A percentile compares a stretch with the other conserved stretches of the same genome.
These are phyloP conservation scores for Bryconaethiops microstoma DNA, from an alignment of 2,797 vertebrate species.

Conservation along the genomic window DNA sequence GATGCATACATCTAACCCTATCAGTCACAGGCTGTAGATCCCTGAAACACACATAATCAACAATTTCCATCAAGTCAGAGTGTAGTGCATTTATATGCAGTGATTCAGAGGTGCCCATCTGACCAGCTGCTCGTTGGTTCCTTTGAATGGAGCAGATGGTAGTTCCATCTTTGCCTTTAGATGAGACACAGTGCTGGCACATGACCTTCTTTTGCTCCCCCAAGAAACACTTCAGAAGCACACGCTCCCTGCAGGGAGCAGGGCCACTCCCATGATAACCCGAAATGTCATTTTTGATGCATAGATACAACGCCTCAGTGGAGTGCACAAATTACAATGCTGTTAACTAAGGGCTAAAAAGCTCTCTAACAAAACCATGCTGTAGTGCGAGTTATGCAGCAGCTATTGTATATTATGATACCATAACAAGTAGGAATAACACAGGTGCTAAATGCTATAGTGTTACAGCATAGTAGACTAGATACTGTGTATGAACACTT, in stretches of 20 bases:
- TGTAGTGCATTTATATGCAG: slow-evolving; percentile 40
- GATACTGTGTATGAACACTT: not conserved
- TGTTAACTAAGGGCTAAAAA: not conserved
- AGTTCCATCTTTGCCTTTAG: slow-evolving; percentile 50
- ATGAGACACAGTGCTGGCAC: slow-evolving; percentile 37
- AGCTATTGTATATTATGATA: no score
- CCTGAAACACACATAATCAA: slow-evolving; percentile 10
- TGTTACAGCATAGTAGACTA: not conserved
- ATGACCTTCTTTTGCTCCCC: slow-evolving; percentile 46
- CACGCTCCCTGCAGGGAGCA: slow-evolving; percentile 22
- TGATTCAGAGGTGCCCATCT: slow-evolving; percentile 24
- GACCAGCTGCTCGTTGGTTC: slow-evolving; percentile 37
- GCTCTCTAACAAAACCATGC: no score
- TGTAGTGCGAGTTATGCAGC: no score
- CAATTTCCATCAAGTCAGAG: slow-evolving; percentile 22
- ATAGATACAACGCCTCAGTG: slow-evolving; percentile 23
- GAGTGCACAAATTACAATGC: slow-evolving; percentile 23
- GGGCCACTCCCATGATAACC: slow-evolving; percentile 35
- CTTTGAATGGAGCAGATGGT: slow-evolving; percentile 43
- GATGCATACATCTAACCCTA: slow-evolving; percentile 6
- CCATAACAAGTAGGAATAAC: no score
- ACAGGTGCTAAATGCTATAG: not conserved
- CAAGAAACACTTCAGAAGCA: slow-evolving; percentile 37
- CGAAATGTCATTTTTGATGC: slow-evolving; percentile 54
- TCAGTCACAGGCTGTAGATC: slow-evolving; percentile 15